Percentiles rank a stretch among this genome's conserved stretches.
Evolutionary conservation across 2,797 vertebrate species (phyloP).

Genomic region (Trachops cirrhosus): DNA sequence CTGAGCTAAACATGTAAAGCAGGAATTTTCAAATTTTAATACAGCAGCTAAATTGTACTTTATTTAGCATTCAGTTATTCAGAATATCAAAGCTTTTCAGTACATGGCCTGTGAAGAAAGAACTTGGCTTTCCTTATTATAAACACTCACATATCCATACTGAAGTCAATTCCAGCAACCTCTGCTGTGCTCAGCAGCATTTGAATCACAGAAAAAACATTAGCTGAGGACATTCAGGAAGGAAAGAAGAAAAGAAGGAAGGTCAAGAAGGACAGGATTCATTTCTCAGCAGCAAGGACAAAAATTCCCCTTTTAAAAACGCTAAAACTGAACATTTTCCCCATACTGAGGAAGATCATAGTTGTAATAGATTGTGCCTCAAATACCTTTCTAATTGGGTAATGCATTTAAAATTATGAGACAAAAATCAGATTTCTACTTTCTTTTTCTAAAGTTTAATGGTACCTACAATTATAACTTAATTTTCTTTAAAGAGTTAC

Average conservation of each 20-base stretch:
- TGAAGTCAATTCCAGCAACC: conserved; percentile 51
- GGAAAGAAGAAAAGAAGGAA: conserved; percentile 74
- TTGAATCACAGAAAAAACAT: conserved; percentile 39
- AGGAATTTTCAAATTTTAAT: conserved; percentile 37
- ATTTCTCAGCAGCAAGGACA: conserved; percentile 48
- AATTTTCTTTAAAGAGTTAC: not conserved
- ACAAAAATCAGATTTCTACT: not conserved
- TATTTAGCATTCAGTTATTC: not conserved
- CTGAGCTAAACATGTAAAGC: not conserved
- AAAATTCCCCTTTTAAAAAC: not conserved
- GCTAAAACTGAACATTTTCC: not conserved
- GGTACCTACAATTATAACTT: conserved; percentile 3
- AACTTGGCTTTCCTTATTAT: conserved; percentile 41
- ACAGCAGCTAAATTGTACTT: not conserved
- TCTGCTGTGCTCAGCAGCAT: conserved; percentile 70
- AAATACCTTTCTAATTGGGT: not conserved
- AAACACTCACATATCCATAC: conserved; percentile 31
- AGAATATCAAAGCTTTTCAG: conserved; percentile 46
- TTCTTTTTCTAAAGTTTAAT: conserved; percentile 41
- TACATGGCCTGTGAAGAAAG: not conserved
- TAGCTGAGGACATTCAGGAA: conserved; percentile 61
- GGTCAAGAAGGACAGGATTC: conserved; percentile 62
- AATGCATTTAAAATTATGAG: conserved; percentile 6
- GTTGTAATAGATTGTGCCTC: not conserved
- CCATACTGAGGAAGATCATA: not conserved